Percentiles rank a stretch among this genome's conserved stretches.
Evolutionary conservation across 2,797 vertebrate genomes (phyloP).

Genomic region (Pangasius larnaudii): DNA sequence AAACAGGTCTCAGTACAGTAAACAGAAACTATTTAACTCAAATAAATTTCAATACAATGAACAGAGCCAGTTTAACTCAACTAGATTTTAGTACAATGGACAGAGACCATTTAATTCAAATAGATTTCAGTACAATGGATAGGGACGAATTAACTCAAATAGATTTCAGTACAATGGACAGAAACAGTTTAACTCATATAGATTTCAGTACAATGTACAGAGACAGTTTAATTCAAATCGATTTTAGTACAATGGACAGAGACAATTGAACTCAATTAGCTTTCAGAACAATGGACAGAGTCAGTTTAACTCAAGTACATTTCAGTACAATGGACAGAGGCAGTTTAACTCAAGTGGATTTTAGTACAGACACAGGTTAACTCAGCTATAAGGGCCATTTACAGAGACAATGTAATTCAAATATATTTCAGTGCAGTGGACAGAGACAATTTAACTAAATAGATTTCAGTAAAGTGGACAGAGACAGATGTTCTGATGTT

Average conservation of each 20-base stretch:
- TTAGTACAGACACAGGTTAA: not conserved
- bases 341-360: not conserved
- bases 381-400: not conserved
- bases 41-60: not conserved
- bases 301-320: not conserved
- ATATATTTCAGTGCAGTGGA: not conserved
- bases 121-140: constrained; percentile 15
- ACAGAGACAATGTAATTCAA: not conserved
- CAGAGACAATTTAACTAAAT: not conserved
- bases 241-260: not conserved
- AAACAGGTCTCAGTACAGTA: not conserved
- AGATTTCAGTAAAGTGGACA: not conserved
- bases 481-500: not conserved
- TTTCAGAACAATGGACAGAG: not conserved
- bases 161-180: constrained; percentile 19
- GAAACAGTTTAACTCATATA: not conserved
- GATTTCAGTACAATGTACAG: not conserved
- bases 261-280: not conserved
- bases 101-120: not conserved
- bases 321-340: not conserved
- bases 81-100: not conserved
- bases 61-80: not conserved
- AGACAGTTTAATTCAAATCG: not conserved
- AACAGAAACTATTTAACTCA: not conserved
- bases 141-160: not conserved